Evolutionary conservation across 2,888 invertebrate genomes (phyloP), one percentile per base, ranked within the genome.

Genomic region (Gari tellinella): DNA sequence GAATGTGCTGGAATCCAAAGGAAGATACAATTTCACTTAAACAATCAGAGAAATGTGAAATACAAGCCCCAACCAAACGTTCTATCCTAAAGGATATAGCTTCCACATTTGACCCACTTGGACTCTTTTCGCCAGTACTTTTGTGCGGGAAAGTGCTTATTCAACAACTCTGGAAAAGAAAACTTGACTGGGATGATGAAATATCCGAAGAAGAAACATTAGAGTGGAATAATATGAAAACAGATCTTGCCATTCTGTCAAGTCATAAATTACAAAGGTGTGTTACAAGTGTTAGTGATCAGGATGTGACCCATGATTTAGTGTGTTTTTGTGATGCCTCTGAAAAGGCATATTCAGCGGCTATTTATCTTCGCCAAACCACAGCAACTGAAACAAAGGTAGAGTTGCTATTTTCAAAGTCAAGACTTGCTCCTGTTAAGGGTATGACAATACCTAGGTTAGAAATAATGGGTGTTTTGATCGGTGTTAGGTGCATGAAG

Each of bases 381-480:
- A 38, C 5, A 7, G 10, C 31, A 7, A 31, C 4, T 10, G 10
- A 10, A 31, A 31, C 4, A 4, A 31, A 31, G 12, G 31, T 31
- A 10, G 31, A 31, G 31, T 10, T 31, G 4, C 10, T 31, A 10
- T 31, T 31, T 31, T 31, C 31, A 31, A 31, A 31, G 10, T 31
- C 31, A 31, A 31, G 31, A 10, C 31, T 31, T 31, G 31, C 31
- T 7, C 31, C 31, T 19, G n/a, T n/a, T 10, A 51, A 38, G 15
- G 37, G 15, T 15, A n/a, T 62, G 15, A 43, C 72, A 1, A 67
- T 72, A 19, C 66, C 67, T 7, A 37, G 51, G 7, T 19, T 68
- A 10, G 68, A 68, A 49, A 25, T 68, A n/a, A 43, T 68, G 55
- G 68, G 49, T 37, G 62, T 62, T 8, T 19, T 62, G 0, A 62